These are phyloP conservation scores for Standfussiana lucernea DNA, from an alignment of 2,888 invertebrate species.

Conservation along the genomic window DNA sequence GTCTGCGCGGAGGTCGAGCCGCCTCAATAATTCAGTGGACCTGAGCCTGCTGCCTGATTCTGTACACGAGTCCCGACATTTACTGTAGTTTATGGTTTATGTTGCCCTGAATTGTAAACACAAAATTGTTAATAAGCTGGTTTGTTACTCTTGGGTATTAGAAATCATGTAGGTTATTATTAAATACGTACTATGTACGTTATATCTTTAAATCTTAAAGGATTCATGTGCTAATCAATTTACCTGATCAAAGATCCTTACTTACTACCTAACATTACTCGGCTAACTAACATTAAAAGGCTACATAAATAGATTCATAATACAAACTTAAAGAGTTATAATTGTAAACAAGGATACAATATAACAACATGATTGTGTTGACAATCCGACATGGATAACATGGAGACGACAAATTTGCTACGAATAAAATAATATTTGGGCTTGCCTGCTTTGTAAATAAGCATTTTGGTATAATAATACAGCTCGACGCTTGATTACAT, in stretches of 20 bases:
- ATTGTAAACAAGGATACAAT: background rate
- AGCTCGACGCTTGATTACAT: background rate
- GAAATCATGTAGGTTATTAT: constrained; percentile 10
- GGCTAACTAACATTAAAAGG: background rate
- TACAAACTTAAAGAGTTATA: background rate
- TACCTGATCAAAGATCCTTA: background rate
- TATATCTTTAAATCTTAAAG: background rate
- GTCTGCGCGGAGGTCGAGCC: constrained; percentile 71
- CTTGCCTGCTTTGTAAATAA: background rate
- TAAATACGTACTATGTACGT: background rate
- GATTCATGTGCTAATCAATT: background rate
- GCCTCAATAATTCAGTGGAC: constrained; percentile 80
- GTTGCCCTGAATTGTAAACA: constrained; percentile 38
- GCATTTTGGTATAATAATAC: background rate
- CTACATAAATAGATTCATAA: background rate
- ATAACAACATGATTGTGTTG: too few species aligned
- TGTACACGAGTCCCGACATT: constrained; percentile 50
- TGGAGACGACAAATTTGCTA: background rate
- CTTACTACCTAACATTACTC: background rate
- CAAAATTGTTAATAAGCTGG: constrained; percentile 26
- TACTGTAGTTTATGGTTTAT: constrained; percentile 46
- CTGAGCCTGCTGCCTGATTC: constrained; percentile 68
- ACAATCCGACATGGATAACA: too few species aligned
- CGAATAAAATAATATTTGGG: background rate
- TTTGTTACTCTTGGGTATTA: constrained; percentile 14